A percentile compares a stretch with the other conserved stretches of the same genome.
These are phyloP conservation scores for Linnaemya vulpina DNA, from an alignment of 2,888 invertebrate genomes.

Conservation along the genomic window DNA sequence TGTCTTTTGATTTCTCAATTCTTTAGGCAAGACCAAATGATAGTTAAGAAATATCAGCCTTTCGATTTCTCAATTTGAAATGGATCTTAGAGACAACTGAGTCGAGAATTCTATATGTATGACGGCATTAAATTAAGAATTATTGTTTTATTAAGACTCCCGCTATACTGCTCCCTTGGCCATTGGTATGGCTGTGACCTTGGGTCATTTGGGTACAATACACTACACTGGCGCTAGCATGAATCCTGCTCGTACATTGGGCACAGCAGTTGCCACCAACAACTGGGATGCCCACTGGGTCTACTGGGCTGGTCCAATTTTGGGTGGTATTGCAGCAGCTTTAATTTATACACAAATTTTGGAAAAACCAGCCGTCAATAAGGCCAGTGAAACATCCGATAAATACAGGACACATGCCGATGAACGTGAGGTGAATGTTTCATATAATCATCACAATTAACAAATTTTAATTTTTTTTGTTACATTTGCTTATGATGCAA, in stretches of 20 bases:
- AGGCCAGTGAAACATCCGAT: constrained; percentile 78
- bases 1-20: no score
- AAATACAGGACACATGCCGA: constrained; percentile 84
- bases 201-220: constrained; percentile 93
- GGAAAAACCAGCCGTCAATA: constrained; percentile 77
- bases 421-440: constrained; percentile 87
- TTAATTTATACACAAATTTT: constrained; percentile 86
- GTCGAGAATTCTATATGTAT: not conserved
- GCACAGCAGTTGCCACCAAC: constrained; percentile 91
- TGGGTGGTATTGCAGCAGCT: constrained; percentile 91
- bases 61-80: no score
- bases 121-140: not conserved
- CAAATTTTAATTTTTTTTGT: no score
- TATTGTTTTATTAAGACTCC: constrained; percentile 84
- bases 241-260: constrained; percentile 96
- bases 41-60: no score
- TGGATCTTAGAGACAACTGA: no score
- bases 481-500: not conserved
- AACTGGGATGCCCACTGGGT: constrained; percentile 93
- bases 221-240: constrained; percentile 94
- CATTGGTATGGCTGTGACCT: constrained; percentile 93
- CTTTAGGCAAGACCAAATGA: no score
- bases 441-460: constrained; percentile 73
- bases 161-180: constrained; percentile 92
- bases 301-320: constrained; percentile 94